Conservation (phyloP, 2,888 invertebrate species). For the Spodoptera picta region DNA sequence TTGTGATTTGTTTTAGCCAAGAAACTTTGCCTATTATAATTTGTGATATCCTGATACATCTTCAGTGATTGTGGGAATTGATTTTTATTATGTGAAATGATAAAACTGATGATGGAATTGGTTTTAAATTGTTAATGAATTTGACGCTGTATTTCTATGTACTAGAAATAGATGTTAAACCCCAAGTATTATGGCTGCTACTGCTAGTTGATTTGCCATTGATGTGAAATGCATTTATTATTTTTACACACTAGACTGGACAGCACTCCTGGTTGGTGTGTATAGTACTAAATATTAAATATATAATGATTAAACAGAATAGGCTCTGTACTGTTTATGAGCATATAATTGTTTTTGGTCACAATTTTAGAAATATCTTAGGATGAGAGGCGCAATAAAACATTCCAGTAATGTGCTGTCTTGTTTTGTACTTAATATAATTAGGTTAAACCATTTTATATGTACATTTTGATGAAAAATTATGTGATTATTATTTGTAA, state of each 20-base stretch:
- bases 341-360: conserved; percentile 55
- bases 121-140: conserved; percentile 12
- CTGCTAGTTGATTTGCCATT: conserved; percentile 56
- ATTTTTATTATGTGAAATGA: conserved; percentile 4
- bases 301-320: conserved; percentile 8
- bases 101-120: conserved; percentile 37
- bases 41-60: conserved; percentile 70
- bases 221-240: conserved; percentile 79
- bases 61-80: conserved; percentile 21
- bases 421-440: conserved; percentile 83
- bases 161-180: conserved; percentile 23
- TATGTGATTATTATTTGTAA: conserved; percentile 76
- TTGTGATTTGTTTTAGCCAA: conserved; percentile 63
- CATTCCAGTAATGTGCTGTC: conserved; percentile 87
- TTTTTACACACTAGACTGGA: conserved; percentile 72
- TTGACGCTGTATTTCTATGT: conserved; percentile 18
- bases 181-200: conserved; percentile 49
- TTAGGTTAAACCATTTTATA: conserved; percentile 69
- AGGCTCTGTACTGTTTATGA: conserved; percentile 33
- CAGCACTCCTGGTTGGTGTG: conserved; percentile 73
- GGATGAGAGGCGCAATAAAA: conserved; percentile 65
- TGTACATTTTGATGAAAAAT: conserved; percentile 83
- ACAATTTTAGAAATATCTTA: conserved; percentile 57
- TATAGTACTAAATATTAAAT: conserved; percentile 26
- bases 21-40: conserved; percentile 58